These are phyloP conservation scores for Prionailurus viverrinus DNA, from an alignment of 2,113 vertebrate genomes.

Conservation along the genomic window DNA sequence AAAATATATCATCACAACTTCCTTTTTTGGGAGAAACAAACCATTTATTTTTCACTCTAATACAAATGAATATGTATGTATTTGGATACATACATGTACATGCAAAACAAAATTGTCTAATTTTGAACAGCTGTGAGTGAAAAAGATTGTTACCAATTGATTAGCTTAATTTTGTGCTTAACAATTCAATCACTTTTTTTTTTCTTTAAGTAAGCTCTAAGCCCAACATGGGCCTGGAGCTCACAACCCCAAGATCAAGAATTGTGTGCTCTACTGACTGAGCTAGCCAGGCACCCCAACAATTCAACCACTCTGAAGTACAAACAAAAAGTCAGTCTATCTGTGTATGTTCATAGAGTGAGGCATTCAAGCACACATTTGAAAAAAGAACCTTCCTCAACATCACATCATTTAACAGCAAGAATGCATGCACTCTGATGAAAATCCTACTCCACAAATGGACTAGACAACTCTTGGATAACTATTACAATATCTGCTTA, in stretches of 20 bases:
- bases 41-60: slow-evolving; percentile 73
- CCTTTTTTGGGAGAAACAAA: slow-evolving; percentile 76
- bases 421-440: slow-evolving; percentile 75
- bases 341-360: slow-evolving; percentile 52
- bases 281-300: not conserved
- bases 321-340: slow-evolving; percentile 83
- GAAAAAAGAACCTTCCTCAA: slow-evolving; percentile 79
- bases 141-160: slow-evolving; percentile 78
- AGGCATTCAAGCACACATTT: slow-evolving; percentile 77
- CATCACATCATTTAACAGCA: slow-evolving; percentile 81
- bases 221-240: not conserved
- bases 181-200: slow-evolving; percentile 72
- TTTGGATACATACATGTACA: slow-evolving; percentile 81
- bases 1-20: not conserved
- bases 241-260: not conserved
- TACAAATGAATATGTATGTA: slow-evolving; percentile 82
- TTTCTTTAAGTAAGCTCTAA: not conserved
- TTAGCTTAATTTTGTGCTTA: slow-evolving; percentile 79
- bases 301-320: slow-evolving; percentile 65
- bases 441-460: slow-evolving; percentile 74
- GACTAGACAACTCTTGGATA: slow-evolving; percentile 68
- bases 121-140: slow-evolving; percentile 78
- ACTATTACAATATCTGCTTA: slow-evolving; percentile 68
- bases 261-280: not conserved
- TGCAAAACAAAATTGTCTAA: slow-evolving; percentile 67